These are phyloP conservation scores for Pelagia noctiluca DNA, from an alignment of 30 jellyfish, hydroid and myxozoan species.

Conservation along the genomic window DNA sequence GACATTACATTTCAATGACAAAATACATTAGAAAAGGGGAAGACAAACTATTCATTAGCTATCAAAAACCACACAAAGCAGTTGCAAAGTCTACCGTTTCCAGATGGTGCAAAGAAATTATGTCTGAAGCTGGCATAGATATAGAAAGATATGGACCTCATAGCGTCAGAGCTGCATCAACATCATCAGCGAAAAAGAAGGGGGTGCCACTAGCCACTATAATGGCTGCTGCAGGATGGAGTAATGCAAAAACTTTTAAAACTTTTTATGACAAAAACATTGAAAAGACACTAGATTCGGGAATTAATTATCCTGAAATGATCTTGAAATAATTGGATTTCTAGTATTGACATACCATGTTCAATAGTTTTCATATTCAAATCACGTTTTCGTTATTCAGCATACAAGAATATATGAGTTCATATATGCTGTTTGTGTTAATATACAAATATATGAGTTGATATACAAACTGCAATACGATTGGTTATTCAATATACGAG, in stretches of 20 bases:
- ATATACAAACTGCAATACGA: not conserved
- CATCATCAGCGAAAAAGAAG: conserved; percentile 10
- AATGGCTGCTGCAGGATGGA: conserved; percentile 28
- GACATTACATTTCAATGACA: conserved; percentile 8
- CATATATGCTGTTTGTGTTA: not conserved
- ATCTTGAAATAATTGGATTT: too few species aligned
- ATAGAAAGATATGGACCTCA: conserved; percentile 3
- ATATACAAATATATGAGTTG: not conserved
- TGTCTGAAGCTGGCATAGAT: conserved; percentile 29
- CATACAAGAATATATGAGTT: not conserved
- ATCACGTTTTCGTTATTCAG: not conserved
- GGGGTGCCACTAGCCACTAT: conserved; percentile 31
- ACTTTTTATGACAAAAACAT: conserved; percentile 21
- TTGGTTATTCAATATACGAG: too few species aligned
- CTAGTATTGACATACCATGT: too few species aligned
- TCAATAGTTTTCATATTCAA: not conserved
- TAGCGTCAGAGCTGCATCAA: conserved; percentile 41
- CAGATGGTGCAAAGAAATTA: conserved; percentile 30
- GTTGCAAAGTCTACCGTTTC: conserved; percentile 20
- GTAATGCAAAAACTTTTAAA: conserved; percentile 4
- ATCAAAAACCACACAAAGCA: conserved; percentile 37
- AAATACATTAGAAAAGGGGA: not conserved
- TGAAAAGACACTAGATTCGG: too few species aligned
- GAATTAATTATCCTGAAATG: too few species aligned
- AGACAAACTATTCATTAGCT: conserved; percentile 15